Base-by-base conservation (phyloP, 2,113 vertebrate species). In the Amazona guildingii region DNA sequence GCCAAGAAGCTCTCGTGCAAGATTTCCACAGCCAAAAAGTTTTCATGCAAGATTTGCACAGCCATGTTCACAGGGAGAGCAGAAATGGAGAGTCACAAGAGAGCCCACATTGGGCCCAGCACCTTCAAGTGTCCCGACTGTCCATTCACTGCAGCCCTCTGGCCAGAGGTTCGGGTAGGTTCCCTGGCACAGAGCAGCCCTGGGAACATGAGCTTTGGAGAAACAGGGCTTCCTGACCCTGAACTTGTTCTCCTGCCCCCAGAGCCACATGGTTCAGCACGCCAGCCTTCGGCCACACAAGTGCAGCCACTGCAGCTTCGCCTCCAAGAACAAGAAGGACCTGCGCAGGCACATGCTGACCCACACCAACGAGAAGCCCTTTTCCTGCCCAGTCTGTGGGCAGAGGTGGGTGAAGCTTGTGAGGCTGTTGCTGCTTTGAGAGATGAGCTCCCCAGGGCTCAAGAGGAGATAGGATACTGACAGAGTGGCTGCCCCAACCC, bases 321-420 rank as follows among this genome's bases (percentile, higher is more conserved):
- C 99, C 89, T 99, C 99, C 86, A 99, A 99, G 97, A 99, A 99
- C 98, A 99, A 99, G 97, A 99, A 99, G 94, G 99, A 99, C 93
- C 97, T 99, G 83, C 98, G 99, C 31, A 98, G 99, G 59, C 99
- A 99, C 95, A 97, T 98, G 97, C 98, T 99, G 96, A 99, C 99
- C 1, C 99, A 99, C 98, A 99, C 99, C 96, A 99, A 99, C 0
- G 99, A 99, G 98, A 99, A 99, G 97, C 99, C 99, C n/a, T 99
- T 99, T 2, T 96, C 97, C 4, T 99, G 99, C 92, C 98, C 98
- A 85, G 90, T 99, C 90, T 99, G 99, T 24, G 99, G 99, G 67
- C 99, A 99, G 97, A 99, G 99, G 99, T 99, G 84, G 78, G 98
- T 31, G 46, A 51, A 54, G 35, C 11, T n/a, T 24, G 13, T 27